Evolutionary conservation across 2,113 vertebrate genomes (phyloP).

Genomic region (Ornithorhynchus anatinus): DNA sequence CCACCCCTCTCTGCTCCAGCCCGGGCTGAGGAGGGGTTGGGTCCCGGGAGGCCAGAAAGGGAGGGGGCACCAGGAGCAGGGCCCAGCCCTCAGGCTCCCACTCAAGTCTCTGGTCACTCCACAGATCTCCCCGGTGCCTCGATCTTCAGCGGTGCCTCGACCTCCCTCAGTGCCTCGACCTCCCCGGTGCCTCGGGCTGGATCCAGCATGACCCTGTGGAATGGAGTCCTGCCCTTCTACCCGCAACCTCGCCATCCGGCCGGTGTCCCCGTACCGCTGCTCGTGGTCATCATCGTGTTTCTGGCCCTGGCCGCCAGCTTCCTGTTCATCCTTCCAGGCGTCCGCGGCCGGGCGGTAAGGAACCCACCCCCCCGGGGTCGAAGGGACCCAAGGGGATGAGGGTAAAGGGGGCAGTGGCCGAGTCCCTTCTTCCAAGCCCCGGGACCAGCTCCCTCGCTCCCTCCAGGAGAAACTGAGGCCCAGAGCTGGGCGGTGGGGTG

Average conservation of each 20-base stretch:
- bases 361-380: background rate
- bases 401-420: background rate
- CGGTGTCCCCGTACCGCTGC: slow-evolving; percentile 69
- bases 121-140: background rate
- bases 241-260: slow-evolving; percentile 73
- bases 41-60: background rate
- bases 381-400: background rate
- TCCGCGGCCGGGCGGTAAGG: slow-evolving; percentile 87
- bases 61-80: background rate
- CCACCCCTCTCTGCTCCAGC: background rate
- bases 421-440: background rate
- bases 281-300: slow-evolving; percentile 87
- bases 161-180: background rate
- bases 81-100: background rate
- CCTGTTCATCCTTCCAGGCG: slow-evolving; percentile 89
- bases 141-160: background rate
- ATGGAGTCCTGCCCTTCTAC: slow-evolving; percentile 89
- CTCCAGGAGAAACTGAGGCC: no score
- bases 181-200: rapidly evolving
- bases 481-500: rapidly evolving
- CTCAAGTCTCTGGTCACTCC: background rate
- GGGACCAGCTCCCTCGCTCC: no score
- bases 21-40: background rate
- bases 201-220: slow-evolving; percentile 85
- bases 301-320: slow-evolving; percentile 75